Conservation (phyloP, 1,140 invertebrate genomes). For the Drosophila equinoxialis region DNA sequence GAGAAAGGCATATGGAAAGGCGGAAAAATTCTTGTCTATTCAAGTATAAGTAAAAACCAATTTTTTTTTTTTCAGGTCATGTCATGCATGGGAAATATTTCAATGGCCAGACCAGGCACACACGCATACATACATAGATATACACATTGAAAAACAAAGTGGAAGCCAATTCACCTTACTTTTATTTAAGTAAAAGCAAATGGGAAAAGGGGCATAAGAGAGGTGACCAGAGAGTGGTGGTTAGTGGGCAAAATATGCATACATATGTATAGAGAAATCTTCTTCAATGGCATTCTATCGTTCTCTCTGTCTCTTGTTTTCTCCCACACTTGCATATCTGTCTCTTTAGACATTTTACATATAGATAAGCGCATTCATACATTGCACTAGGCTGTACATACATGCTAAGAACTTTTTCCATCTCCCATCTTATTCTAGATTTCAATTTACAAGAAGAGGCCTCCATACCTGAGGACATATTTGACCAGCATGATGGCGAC, state of each 20-base stretch:
- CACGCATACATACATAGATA: slow-evolving; percentile 4
- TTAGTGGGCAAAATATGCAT: background rate
- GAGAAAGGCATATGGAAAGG: background rate
- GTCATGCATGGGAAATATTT: slow-evolving; percentile 55
- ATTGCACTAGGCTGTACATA: slow-evolving; percentile 14
- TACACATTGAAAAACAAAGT: slow-evolving; percentile 40
- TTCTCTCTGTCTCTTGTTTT: background rate
- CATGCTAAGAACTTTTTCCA: background rate
- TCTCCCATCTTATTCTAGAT: slow-evolving; percentile 50
- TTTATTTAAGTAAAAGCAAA: slow-evolving; percentile 60
- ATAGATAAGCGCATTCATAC: slow-evolving; percentile 14
- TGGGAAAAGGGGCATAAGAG: background rate
- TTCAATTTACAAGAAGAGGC: slow-evolving; percentile 81
- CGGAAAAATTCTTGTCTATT: slow-evolving; percentile 62
- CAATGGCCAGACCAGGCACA: slow-evolving; percentile 15
- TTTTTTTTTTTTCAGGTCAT: slow-evolving; percentile 60
- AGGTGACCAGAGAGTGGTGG: background rate
- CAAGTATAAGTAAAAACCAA: slow-evolving; percentile 62
- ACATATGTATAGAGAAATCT: slow-evolving; percentile 22
- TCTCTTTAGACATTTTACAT: slow-evolving; percentile 1
- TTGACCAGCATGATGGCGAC: slow-evolving; percentile 74
- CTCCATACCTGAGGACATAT: slow-evolving; percentile 79
- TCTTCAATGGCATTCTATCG: slow-evolving; percentile 24
- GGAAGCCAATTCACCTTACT: slow-evolving; percentile 75
- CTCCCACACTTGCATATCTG: background rate